Evolutionary conservation across 2,113 vertebrate species (phyloP), one percentile per base, ranked within the genome.

Genomic region (Thinocorus orbignyianus): DNA sequence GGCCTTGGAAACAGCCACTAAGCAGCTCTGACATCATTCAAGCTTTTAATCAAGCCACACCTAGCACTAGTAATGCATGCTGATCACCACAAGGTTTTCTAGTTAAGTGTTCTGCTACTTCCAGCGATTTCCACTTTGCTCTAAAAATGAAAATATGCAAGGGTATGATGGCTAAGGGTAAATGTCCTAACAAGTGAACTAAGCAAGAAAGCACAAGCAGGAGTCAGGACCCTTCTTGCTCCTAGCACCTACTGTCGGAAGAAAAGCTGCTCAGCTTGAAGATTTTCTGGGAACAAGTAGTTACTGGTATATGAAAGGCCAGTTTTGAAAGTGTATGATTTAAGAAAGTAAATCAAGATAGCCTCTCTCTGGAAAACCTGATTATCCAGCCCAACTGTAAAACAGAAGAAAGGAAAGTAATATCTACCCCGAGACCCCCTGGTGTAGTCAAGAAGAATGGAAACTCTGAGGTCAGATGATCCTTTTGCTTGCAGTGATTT

Each of bases 401-500:
- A 82, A 73, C 4, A 48, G 54, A 60, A 12, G 60, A 54, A 84
- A 58, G 51, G 4, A 22, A 79, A 30, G 33, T 3, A 54, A 23
- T 9, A 91, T 94, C 44, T 84, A 99, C 99, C 99, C 98, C 99
- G 97, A 11, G 99, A 99, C 44, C 99, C 99, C 19, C 99, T 98
- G 2, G 98, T 99, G 96, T 98, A 99, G 97, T 99, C 99, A 35
- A 99, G 96, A 33, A 99, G 96, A 51, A 99, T 95, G 76, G 99
- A 99, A 81, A 99, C 99, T 94, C 98, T 98, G 57, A 99, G 98
- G 78, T 97, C 92, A 0, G 98, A 95, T 2, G 96, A 81, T 13
- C 61, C 88, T 49, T 88, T 79, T 42, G 94, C 95, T 76, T 97
- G 97, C 79, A 98, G 96, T 1, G 99, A 99, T 41, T 96, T 97